Conservation (phyloP, 1,140 invertebrate genomes). For the Lepidurus couesii region DNA sequence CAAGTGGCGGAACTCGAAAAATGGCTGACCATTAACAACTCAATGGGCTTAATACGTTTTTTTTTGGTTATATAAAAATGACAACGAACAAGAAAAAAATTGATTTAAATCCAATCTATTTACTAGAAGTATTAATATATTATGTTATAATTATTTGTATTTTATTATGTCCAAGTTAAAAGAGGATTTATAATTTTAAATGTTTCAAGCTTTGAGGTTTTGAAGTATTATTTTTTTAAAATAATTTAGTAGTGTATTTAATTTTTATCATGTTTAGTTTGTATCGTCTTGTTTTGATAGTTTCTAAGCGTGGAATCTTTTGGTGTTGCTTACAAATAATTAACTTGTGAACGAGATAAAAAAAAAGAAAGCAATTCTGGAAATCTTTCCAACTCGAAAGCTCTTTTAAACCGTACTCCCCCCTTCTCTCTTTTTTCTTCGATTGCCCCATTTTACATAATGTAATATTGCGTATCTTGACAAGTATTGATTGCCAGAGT, state of each 20-base stretch:
- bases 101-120: not conserved
- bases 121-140: not conserved
- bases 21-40: not conserved
- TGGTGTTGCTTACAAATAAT: no score
- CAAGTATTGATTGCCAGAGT: constrained; percentile 27
- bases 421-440: not conserved
- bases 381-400: not conserved
- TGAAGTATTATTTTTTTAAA: not conserved
- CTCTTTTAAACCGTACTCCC: not conserved
- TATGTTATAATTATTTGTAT: no score
- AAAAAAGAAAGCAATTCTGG: no score
- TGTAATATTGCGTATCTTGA: constrained; percentile 27
- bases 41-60: not conserved
- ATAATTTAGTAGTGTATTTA: not conserved
- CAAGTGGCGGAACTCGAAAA: not conserved
- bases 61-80: no score
- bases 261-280: not conserved
- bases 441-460: not conserved
- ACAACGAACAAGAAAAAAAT: no score
- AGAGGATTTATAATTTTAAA: not conserved
- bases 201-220: not conserved
- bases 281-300: not conserved
- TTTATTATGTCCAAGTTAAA: no score
- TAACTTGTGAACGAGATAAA: no score
- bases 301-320: no score